These are phyloP conservation scores for Stylophora pistillata DNA, from an alignment of 64 coral and sea anemone species.

Conservation along the genomic window DNA sequence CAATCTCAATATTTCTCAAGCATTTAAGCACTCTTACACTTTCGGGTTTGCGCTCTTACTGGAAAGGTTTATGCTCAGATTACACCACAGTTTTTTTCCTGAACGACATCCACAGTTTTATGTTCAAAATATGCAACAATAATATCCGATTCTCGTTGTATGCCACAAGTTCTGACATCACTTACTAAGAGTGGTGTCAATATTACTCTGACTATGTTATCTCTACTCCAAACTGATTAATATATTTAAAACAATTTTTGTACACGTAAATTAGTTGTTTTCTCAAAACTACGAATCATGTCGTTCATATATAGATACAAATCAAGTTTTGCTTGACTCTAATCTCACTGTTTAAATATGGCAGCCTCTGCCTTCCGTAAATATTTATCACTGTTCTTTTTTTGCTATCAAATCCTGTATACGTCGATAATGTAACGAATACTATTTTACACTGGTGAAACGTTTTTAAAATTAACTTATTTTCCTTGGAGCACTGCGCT, in stretches of 20 bases:
- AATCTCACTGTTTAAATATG: conserved; percentile 41
- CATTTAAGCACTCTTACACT: neutral
- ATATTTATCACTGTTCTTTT: conserved; percentile 15
- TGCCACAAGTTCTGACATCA: neutral
- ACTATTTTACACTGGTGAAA: conserved; percentile 7
- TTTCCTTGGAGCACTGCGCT: neutral
- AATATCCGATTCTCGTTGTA: neutral
- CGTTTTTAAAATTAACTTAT: neutral
- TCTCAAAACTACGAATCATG: neutral
- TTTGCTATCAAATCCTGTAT: conserved; percentile 5
- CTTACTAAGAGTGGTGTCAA: neutral
- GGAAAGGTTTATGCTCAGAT: neutral
- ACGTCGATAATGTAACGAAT: neutral
- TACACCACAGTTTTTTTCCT: neutral
- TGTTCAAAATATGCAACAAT: neutral
- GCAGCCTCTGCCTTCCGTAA: conserved; percentile 32
- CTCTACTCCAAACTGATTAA: neutral
- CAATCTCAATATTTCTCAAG: no score
- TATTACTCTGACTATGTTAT: conserved; percentile 1
- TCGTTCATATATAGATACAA: neutral
- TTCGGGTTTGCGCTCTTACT: neutral
- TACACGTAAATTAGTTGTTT: conserved; percentile 20
- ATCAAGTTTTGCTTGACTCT: neutral
- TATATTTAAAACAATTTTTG: neutral
- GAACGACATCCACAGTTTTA: neutral